Evolutionary conservation across 92 coral and sea anemone genomes (phyloP).

Genomic region (Palythoa caribaeorum): DNA sequence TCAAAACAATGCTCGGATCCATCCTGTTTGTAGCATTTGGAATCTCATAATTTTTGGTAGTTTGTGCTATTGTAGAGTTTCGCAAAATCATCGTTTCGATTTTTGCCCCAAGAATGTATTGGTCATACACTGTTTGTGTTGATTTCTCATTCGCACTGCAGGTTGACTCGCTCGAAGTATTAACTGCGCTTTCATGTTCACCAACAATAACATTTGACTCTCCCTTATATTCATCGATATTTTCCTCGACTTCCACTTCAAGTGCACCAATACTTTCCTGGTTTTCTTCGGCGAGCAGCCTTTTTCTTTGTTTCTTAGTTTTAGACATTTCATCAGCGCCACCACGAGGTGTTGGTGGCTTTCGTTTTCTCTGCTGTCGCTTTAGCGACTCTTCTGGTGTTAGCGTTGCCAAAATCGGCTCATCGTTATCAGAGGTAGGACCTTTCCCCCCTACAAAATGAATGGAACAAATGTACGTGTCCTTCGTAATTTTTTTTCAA

Average conservation of each 20-base stretch:
- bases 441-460: conserved; percentile 31
- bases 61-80: conserved; percentile 16
- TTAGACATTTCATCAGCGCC: not conserved
- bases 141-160: conserved; percentile 31
- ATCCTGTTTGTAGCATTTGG: conserved; percentile 20
- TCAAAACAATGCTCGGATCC: conserved; percentile 15
- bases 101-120: conserved; percentile 22
- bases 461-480: conserved; percentile 31
- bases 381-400: conserved; percentile 18
- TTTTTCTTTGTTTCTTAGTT: conserved; percentile 12
- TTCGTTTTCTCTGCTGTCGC: conserved; percentile 21
- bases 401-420: conserved; percentile 33
- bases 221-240: conserved; percentile 11
- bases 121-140: conserved; percentile 26
- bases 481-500: conserved; percentile 11
- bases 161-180: conserved; percentile 22
- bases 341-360: conserved; percentile 40
- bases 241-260: conserved; percentile 6
- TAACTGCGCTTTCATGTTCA: conserved; percentile 21
- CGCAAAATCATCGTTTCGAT: conserved; percentile 24
- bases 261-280: not conserved
- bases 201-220: conserved; percentile 20
- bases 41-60: conserved; percentile 28
- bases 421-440: conserved; percentile 6
- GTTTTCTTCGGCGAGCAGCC: conserved; percentile 3